Base-by-base conservation (phyloP, 1,140 invertebrate genomes). In the Adelges cooleyi region DNA sequence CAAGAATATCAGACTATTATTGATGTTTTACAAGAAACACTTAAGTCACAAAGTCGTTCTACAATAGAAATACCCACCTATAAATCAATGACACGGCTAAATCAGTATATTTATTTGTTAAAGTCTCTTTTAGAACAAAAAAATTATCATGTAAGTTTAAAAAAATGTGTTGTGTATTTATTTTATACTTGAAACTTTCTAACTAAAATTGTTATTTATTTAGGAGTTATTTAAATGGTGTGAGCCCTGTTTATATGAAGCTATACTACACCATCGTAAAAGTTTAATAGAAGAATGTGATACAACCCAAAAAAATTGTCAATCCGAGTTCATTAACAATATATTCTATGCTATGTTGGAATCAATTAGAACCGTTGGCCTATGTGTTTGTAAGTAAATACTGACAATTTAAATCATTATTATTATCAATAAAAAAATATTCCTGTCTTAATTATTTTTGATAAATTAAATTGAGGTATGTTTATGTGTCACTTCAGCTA, bases 301-400 rank as follows among this genome's bases (percentile, higher is more conserved):
- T 17, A 2, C 20, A 22, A 66, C 71, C 13, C 79, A 81, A 50
- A 79, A 82, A 69, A 77, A 79, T 27, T 80, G 81, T 70, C 86
- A 84, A 83, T 79, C 80, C 2, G 69, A 77, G 18, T 77, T 83
- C 53, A 78, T 90, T 23, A 76, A 84, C 13, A 84, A 84, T 73
- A 80, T 85, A 52, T 75, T 90, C 4, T 75, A 80, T 49, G 82
- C 83, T 65, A 77, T 90, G 66, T 80, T 86, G 67, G 78, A 81
- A 71, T 81, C 85, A 66, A 77, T 86, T 0, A 76, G 76, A 46
- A 79, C 79, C 68, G 81, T 82, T 69, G 82, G 79, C 17, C 74
- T 74, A 1, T 74, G 75, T 66, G 72, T 82, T 15, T 69, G 77
- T 79, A 73, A 73, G 72, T 66, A 49, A 42, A 36, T 13, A 53